A percentile compares a stretch with the other conserved stretches of the same genome.
Evolutionary conservation across 2,888 invertebrate genomes (phyloP).

Genomic region (Gibbula magus): DNA sequence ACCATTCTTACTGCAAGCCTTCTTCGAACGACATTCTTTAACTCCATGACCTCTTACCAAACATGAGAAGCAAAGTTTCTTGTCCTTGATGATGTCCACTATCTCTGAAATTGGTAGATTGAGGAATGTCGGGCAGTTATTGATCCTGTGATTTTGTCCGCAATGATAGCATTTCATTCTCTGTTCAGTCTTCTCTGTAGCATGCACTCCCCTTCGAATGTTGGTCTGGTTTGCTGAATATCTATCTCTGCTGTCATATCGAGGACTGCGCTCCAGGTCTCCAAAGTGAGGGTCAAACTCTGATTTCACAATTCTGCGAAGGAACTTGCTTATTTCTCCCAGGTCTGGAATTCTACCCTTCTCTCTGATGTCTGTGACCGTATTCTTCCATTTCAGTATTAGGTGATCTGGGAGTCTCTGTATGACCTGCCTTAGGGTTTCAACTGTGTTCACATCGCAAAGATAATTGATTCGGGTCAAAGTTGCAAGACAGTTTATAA

Average conservation of each 20-base stretch:
- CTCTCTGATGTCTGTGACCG: neutral
- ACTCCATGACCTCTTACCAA: neutral
- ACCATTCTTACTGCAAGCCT: constrained; percentile 21
- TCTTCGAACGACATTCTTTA: constrained; percentile 20
- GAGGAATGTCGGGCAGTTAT: constrained; percentile 9
- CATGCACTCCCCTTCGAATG: neutral
- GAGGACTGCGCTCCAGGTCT: neutral
- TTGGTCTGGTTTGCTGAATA: neutral
- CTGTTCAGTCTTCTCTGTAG: neutral
- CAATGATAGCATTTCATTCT: neutral
- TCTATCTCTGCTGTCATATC: neutral
- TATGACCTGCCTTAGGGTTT: neutral
- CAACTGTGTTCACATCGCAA: neutral
- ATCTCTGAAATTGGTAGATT: neutral
- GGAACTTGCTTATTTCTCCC: neutral
- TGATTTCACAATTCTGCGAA: neutral
- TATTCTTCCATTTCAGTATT: neutral
- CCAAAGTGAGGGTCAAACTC: neutral
- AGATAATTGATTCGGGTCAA: neutral
- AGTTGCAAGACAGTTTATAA: neutral
- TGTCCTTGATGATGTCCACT: neutral
- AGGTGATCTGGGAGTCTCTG: neutral
- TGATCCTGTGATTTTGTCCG: neutral
- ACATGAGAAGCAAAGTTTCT: constrained; percentile 27
- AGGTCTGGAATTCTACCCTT: neutral